Evolutionary conservation across 2,797 vertebrate genomes (phyloP).

Genomic region (Oryzias sinensis): DNA sequence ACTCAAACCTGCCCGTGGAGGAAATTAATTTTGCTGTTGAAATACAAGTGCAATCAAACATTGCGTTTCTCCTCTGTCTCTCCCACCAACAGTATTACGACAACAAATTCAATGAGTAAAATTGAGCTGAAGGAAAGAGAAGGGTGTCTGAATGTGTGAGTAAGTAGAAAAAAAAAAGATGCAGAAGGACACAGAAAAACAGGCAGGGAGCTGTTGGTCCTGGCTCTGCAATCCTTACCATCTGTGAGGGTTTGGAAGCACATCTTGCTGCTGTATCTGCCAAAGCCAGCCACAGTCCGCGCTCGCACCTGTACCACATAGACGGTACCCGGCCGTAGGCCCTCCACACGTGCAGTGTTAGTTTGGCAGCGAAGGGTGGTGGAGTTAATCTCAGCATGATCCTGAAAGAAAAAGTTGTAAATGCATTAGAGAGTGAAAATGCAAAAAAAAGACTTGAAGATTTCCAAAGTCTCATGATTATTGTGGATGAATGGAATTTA

Average conservation of each 20-base stretch:
- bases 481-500: too few relatives aligned
- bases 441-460: slow-evolving; percentile 13
- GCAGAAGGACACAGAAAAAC: slow-evolving; percentile 22
- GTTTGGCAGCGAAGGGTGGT: slow-evolving; percentile 93
- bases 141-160: slow-evolving; percentile 9
- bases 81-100: slow-evolving; percentile 19
- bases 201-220: slow-evolving; percentile 42
- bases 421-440: slow-evolving; percentile 5
- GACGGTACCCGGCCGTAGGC: slow-evolving; percentile 87
- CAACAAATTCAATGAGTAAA: slow-evolving; percentile 42
- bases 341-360: slow-evolving; percentile 91
- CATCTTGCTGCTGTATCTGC: slow-evolving; percentile 99
- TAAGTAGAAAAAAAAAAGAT: slow-evolving; percentile 17
- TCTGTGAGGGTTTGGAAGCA: slow-evolving; percentile 98
- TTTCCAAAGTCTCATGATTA: not conserved
- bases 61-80: slow-evolving; percentile 36
- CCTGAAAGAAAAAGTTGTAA: slow-evolving; percentile 69
- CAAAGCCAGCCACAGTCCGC: slow-evolving; percentile 92
- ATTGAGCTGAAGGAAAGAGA: slow-evolving; percentile 18
- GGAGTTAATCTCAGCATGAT: slow-evolving; percentile 94
- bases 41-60: slow-evolving; percentile 55
- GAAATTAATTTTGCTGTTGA: slow-evolving; percentile 58
- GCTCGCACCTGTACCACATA: slow-evolving; percentile 97
- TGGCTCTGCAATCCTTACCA: slow-evolving; percentile 81
- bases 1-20: slow-evolving; percentile 38